Evolutionary conservation across 30 jellyfish, hydroid and myxozoan species (phyloP), one percentile per base, ranked within the genome.

Genomic region (Pseudorhiza aurosa): DNA sequence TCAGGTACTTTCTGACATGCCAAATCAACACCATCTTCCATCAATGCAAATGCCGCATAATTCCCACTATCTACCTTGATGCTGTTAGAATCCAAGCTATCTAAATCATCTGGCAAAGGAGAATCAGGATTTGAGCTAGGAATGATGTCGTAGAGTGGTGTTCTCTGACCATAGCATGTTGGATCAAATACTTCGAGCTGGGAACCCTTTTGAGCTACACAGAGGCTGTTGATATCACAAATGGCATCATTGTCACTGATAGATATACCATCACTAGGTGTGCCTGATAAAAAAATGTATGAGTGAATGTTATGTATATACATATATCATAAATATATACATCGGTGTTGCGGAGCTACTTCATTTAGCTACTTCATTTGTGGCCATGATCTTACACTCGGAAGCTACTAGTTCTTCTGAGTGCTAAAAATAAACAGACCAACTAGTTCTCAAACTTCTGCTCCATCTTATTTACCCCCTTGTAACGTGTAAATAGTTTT

Each of bases 71-170:
- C 88, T 10, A 19, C 28, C 19, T 58, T 76, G 9, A 58, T 58
- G 4, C 63, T 82, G 32, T 15, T 32, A 9, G 44, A 68, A 1
- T 18, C 22, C 46, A 28, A 14, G 19, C 37, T 62, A 53, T 65
- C 77, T 1, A 80, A 49, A 47, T 60, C 24, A 43, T 64, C 84
- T 26, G 90, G 90, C 1, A 77, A 28, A 2, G 84, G 84, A 26
- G 91, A 80, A 39, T 80, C 91, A 28, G 91, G 91, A 50, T 65
- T 80, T 28, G 91, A 80, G 42, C 91, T 80, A 4, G 91, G 91
- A 53, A 80, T 51, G 1, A 80, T 25, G 6, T 60, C 83, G 22
- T 22, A 19, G 8, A 39, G 1, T 10, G 59, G 21, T 8, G 43
- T 24, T n/a, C 21, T 35, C 58, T 25, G 65, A 6, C 21, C 39